Conservation (phyloP, 1,140 invertebrate species). For the Conus ventricosus region DNA sequence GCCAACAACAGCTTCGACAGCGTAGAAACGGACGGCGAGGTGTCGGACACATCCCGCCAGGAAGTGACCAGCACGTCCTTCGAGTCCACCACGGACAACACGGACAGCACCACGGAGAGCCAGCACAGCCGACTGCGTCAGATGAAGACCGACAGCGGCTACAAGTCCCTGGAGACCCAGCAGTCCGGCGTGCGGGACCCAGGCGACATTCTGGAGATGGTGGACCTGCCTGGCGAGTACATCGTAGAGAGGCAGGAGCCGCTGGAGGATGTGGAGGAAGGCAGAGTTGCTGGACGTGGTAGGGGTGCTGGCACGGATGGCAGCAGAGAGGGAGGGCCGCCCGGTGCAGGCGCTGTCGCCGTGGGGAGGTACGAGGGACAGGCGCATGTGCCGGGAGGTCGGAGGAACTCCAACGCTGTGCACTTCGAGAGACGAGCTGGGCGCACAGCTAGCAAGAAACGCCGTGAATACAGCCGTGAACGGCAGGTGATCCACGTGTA, state of each 20-base stretch:
- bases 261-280: not conserved
- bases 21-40: conserved; percentile 75
- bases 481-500: conserved; percentile 66
- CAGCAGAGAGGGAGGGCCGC: conserved; percentile 28
- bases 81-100: conserved; percentile 74
- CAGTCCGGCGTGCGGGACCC: conserved; percentile 52
- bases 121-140: conserved; percentile 73
- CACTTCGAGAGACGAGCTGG: conserved; percentile 66
- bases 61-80: conserved; percentile 75
- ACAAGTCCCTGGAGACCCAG: conserved; percentile 77
- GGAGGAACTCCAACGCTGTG: conserved; percentile 16
- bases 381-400: not conserved
- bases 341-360: not conserved
- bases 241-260: not conserved
- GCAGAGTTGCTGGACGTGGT: conserved; percentile 18
- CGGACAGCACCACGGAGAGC: conserved; percentile 73
- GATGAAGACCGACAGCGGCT: conserved; percentile 78
- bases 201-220: conserved; percentile 26
- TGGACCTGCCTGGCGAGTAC: not conserved
- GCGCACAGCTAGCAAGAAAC: conserved; percentile 73
- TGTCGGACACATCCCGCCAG: conserved; percentile 75
- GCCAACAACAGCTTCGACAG: conserved; percentile 77
- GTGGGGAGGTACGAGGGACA: conserved; percentile 21
- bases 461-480: conserved; percentile 72
- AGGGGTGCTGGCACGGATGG: not conserved